A percentile compares a stretch with the other conserved stretches of the same genome.
Evolutionary conservation across 2,113 vertebrate species (phyloP).

Genomic region (Phyllostomus hastatus): DNA sequence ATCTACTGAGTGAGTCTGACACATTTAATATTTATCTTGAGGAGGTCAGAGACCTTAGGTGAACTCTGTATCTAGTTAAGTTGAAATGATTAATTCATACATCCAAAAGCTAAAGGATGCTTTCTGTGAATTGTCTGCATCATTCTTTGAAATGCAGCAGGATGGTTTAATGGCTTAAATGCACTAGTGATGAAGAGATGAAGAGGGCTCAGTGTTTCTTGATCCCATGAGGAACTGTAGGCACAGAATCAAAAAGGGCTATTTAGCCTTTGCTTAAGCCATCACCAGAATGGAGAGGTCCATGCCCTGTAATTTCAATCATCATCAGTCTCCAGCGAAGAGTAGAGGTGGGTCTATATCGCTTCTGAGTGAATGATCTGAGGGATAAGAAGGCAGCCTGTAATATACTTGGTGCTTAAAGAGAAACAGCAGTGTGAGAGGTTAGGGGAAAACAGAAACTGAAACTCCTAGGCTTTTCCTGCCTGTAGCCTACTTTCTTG

Average conservation of each 20-base stretch:
- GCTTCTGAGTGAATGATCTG: background rate
- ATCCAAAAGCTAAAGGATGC: constrained; percentile 46
- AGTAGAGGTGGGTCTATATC: background rate
- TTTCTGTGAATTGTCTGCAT: constrained; percentile 55
- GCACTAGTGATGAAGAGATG: constrained; percentile 52
- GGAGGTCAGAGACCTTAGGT: constrained; percentile 59
- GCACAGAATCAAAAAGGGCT: constrained; percentile 31
- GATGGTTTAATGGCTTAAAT: constrained; percentile 66
- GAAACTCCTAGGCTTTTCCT: background rate
- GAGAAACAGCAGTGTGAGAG: background rate
- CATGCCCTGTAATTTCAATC: background rate
- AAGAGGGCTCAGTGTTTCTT: constrained; percentile 3
- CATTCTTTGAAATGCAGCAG: constrained; percentile 47
- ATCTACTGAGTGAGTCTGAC: constrained; percentile 8
- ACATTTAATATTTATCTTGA: constrained; percentile 57
- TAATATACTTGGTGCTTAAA: background rate
- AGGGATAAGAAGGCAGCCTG: background rate
- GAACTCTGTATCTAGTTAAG: constrained; percentile 64
- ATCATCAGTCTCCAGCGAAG: background rate
- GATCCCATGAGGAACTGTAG: constrained; percentile 22
- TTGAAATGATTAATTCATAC: constrained; percentile 70
- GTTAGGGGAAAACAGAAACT: background rate
- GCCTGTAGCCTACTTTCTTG: background rate
- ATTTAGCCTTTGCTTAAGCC: background rate
- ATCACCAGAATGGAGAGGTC: background rate